Evolutionary conservation across 92 coral and sea anemone genomes (phyloP).

Genomic region (Siderastrea siderea): DNA sequence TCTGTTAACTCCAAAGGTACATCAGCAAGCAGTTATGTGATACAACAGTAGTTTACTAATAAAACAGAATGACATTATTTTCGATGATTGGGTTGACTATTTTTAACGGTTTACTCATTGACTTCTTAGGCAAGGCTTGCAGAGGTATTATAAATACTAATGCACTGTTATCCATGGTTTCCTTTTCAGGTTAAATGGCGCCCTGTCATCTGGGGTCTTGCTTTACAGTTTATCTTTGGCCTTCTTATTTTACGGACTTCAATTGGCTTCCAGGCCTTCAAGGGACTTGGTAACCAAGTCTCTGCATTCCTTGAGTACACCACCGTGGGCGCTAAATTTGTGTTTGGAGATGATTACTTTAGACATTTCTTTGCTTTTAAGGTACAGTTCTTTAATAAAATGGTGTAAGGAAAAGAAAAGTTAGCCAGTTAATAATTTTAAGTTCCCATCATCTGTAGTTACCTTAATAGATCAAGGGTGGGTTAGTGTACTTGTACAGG

Average conservation of each 20-base stretch:
- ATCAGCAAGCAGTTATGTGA: no score
- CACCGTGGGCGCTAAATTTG: constrained; percentile 82
- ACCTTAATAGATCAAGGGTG: no score
- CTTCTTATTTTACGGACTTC: constrained; percentile 88
- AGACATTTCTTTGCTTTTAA: constrained; percentile 93
- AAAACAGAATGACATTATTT: no score
- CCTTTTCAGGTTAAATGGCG: constrained; percentile 88
- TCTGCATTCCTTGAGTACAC: constrained; percentile 85
- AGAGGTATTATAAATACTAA: not conserved
- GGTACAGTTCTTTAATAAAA: constrained; percentile 47
- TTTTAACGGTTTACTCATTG: no score
- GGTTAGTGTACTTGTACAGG: no score
- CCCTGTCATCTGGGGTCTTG: constrained; percentile 97
- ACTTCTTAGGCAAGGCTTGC: not conserved
- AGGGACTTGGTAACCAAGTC: constrained; percentile 83
- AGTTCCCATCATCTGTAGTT: no score
- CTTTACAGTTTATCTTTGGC: constrained; percentile 93
- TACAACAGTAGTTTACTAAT: no score
- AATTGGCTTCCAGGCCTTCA: constrained; percentile 79
- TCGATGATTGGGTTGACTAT: no score
- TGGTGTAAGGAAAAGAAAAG: no score
- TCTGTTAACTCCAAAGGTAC: no score
- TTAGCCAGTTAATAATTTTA: no score
- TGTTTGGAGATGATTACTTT: constrained; percentile 78
- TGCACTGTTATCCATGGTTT: not conserved